Base-by-base conservation (phyloP, 1,140 invertebrate genomes). In the Eueides isabella region DNA sequence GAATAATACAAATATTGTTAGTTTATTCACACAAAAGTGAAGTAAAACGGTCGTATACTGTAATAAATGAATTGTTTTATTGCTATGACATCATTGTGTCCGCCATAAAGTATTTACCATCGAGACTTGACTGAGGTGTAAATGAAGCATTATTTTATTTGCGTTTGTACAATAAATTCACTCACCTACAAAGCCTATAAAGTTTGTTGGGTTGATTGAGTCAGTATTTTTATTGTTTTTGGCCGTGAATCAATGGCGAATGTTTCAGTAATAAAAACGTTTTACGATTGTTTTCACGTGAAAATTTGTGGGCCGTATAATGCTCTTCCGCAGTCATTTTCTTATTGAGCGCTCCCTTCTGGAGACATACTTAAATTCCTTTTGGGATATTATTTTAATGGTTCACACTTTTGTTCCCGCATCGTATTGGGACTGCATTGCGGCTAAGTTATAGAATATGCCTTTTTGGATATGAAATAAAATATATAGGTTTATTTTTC, bases 141-240 rank as follows among this genome's bases (percentile, higher is more conserved):
- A 91, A 90, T 82, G 80, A 81, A 87, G 87, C 85, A 89, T 89
- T 86, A 88, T 85, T 85, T 87, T 85, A 89, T 85, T 85, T 75
- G 76, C 48, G 71, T 82, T 80, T 68, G 74, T 82, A 85, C 88
- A 86, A 90, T 92, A 91, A 92, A 91, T 88, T 80, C 80, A 87
- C 83, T 90, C 85, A 91, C 85, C 86, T 90, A 87, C 77, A 85
- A 81, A 80, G 77, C 80, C 84, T 85, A 84, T 91, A 92, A 92
- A 92, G 85, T 86, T 85, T 75, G 81, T 86, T 82, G 85, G 85
- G 86, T 91, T 91, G 89, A 92, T 91, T 91, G 88, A 91, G 89
- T 89, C 86, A 90, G 91, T 90, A 91, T 90, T 92, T 92, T 92
- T 92, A 92, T 91, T 92, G 87, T 91, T 90, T 85, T 74, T 81